Evolutionary conservation across 2,113 vertebrate species (phyloP), one percentile per base, ranked within the genome.

Genomic region (Sardina pilchardus): DNA sequence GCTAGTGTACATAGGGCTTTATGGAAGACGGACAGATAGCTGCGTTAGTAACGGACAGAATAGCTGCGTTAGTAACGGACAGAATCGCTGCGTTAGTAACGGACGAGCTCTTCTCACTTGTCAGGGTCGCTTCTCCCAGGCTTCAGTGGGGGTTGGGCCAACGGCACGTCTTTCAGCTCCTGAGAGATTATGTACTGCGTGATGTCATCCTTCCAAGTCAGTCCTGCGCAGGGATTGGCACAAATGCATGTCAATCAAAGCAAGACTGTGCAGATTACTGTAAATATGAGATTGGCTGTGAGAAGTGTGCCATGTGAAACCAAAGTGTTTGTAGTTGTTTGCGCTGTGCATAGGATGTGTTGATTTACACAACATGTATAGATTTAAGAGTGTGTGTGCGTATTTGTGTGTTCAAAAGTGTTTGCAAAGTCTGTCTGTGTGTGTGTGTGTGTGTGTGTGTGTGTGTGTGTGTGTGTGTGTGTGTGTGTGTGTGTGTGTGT

Each of bases 121-220:
- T 95, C 94, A 63, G 91, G 89, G 0, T 90, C 81, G 0, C 16
- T 88, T 0, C 93, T 89, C 0, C 93, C 92, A 56, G 88, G 91
- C 0, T 30, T 82, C 87, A 42, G 92, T 84, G 0, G 93, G 84
- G 0, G 92, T 86, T 30, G 82, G 91, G 56, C 95, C 14, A 94
- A 94, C 0, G 97, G 97, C n/a, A 99, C 95, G 0, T 91, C 94
- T 9, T 96, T 96, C 93, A 99, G 94, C 95, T 99, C 97, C 90
- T 94, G 95, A 0, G 95, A 91, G 89, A 99, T 96, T 88, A 98
- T 92, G 1, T 95, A 95, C 91, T 99, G 98, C 0, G 98, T 99
- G 87, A 97, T 87, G 87, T 96, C 96, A 12, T 99, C 97, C 34
- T 95, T 96, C 98, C 98, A 99, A 0, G 96, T 98, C 86, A 99